Base-by-base conservation (phyloP, 2,888 invertebrate genomes). In the Choristoneura rosaceana region DNA sequence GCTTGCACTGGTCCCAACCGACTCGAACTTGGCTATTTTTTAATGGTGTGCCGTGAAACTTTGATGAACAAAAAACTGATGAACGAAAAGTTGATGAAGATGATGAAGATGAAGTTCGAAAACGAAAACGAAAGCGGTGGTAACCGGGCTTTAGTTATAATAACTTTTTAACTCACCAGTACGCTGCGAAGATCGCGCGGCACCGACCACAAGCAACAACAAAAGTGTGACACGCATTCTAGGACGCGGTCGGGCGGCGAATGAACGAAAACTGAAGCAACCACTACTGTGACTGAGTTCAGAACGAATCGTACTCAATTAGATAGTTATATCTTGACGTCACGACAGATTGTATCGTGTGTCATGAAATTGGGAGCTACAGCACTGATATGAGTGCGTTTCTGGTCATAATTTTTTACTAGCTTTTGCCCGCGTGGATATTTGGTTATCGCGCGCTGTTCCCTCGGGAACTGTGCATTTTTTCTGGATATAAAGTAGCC, bases 91-190 rank as follows among this genome's bases (percentile, higher is more conserved):
- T n/a, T n/a, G n/a, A n/a, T n/a, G n/a, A n/a, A n/a, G n/a, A n/a
- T n/a, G n/a, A n/a, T n/a, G n/a, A n/a, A n/a, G n/a, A n/a, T n/a
- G n/a, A n/a, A n/a, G n/a, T n/a, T n/a, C n/a, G n/a, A n/a, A n/a
- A n/a, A n/a, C n/a, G n/a, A n/a, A n/a, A n/a, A n/a, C n/a, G n/a
- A n/a, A n/a, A n/a, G n/a, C n/a, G n/a, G n/a, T n/a, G n/a, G n/a
- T n/a, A n/a, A n/a, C n/a, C n/a, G n/a, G n/a, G n/a, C n/a, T n/a
- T n/a, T n/a, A n/a, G n/a, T n/a, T n/a, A n/a, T n/a, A n/a, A n/a
- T 38, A 38, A 7, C 5, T 38, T 3, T 41, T 71, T 52, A 74
- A 77, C 79, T 75, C 67, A 83, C 84, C 83, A 76, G 78, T 81
- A 70, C 79, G 80, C 73, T 81, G 77, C 41, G 76, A 70, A 71